These are phyloP conservation scores for Labeo catla DNA, from an alignment of 2,113 vertebrate species.

Conservation along the genomic window DNA sequence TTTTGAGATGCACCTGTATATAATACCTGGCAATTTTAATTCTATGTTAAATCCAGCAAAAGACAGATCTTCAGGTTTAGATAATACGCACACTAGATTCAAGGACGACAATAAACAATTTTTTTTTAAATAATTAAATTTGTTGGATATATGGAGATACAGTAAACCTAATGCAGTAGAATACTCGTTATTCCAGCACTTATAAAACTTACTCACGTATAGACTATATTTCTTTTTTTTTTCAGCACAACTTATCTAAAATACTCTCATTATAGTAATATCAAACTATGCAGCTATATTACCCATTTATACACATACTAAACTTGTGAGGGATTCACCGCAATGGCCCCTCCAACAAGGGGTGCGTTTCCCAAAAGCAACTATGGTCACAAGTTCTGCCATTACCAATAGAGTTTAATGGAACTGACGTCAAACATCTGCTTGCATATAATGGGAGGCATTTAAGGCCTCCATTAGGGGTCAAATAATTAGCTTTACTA, in stretches of 20 bases:
- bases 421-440: no score
- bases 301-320: not conserved
- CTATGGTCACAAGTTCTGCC: no score
- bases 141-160: constrained; percentile 40
- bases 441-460: no score
- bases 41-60: constrained; percentile 12
- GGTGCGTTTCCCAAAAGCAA: no score
- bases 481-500: no score
- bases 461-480: no score
- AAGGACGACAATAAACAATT: constrained; percentile 12
- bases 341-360: no score
- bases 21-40: constrained; percentile 19
- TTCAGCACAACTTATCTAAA: constrained; percentile 13
- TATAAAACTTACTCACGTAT: constrained; percentile 12
- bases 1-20: not conserved
- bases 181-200: constrained; percentile 40
- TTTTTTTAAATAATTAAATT: constrained; percentile 15
- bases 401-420: no score
- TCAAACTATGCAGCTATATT: constrained; percentile 36
- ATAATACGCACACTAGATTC: constrained; percentile 26
- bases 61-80: constrained; percentile 27
- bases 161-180: constrained; percentile 19
- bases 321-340: no score
- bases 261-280: constrained; percentile 19
- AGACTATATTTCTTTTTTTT: constrained; percentile 34